A percentile compares a stretch with the other conserved stretches of the same genome.
These are phyloP conservation scores for Triplophysa yarkandensis DNA, from an alignment of 2,797 vertebrate genomes.

Conservation along the genomic window DNA sequence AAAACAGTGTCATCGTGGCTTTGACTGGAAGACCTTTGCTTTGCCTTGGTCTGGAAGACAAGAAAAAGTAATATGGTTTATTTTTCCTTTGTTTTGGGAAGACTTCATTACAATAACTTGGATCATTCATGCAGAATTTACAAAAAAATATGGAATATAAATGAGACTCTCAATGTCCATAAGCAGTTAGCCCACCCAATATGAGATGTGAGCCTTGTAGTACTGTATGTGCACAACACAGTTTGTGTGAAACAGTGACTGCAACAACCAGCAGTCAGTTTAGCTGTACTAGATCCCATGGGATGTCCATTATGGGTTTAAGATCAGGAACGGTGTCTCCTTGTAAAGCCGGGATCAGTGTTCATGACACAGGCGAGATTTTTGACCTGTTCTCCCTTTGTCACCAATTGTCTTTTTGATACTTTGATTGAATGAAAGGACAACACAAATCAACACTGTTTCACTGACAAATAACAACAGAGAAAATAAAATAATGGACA, in stretches of 20 bases:
- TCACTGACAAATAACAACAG: conserved; percentile 13
- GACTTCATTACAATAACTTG: conserved; percentile 70
- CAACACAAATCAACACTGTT: conserved; percentile 33
- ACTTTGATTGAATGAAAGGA: conserved; percentile 17
- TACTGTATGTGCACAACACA: conserved; percentile 18
- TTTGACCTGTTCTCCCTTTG: conserved; percentile 6
- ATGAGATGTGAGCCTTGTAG: conserved; percentile 44
- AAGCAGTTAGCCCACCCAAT: conserved; percentile 57
- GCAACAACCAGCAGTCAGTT: conserved; percentile 57
- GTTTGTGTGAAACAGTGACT: conserved; percentile 27
- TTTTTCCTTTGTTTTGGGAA: conserved; percentile 71
- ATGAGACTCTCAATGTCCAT: conserved; percentile 51
- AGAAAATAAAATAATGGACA: conserved; percentile 31
- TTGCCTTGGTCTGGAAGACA: conserved; percentile 77
- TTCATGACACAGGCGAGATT: neutral
- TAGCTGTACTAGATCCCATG: conserved; percentile 59
- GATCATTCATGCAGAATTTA: conserved; percentile 72
- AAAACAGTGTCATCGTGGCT: conserved; percentile 81
- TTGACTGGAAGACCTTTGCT: conserved; percentile 80
- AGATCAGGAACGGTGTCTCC: conserved; percentile 46
- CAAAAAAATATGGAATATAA: conserved; percentile 51
- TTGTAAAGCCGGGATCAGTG: conserved; percentile 10
- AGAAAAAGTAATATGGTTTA: conserved; percentile 55
- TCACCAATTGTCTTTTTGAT: conserved; percentile 30
- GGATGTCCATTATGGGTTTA: conserved; percentile 50